Conservation (phyloP, 2,797 vertebrate species). For the Scyliorhinus canicula region DNA sequence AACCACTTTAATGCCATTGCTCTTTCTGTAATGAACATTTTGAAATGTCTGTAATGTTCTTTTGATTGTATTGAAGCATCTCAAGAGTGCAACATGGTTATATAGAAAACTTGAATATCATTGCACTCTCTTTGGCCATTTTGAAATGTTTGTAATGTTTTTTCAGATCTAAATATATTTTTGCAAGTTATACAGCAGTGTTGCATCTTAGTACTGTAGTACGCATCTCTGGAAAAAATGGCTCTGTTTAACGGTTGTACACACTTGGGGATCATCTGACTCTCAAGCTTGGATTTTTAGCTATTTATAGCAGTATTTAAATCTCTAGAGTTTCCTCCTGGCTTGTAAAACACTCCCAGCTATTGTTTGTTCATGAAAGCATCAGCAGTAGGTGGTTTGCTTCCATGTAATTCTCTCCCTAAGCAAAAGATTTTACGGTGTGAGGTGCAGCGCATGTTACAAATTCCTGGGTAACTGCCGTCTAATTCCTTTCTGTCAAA, state of each 20-base stretch:
- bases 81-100: no score
- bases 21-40: no score
- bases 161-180: no score
- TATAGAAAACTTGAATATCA: no score
- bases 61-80: no score
- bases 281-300: not conserved
- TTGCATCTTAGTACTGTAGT: not conserved
- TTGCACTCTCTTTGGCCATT: no score
- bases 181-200: no score
- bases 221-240: not conserved
- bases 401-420: not conserved
- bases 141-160: no score
- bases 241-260: not conserved
- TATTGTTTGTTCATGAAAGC: not conserved
- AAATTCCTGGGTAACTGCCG: not conserved
- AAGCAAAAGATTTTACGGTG: not conserved
- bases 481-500: not conserved
- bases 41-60: no score
- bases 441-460: not conserved
- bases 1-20: no score
- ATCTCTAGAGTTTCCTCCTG: not conserved
- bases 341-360: not conserved
- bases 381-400: not conserved
- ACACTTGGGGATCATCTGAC: not conserved
- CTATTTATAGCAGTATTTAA: constrained; percentile 25